phyloP scores from a whole-genome alignment of 1,140 invertebrate genomes.

The Muscidifurax raptorellus region DNA sequence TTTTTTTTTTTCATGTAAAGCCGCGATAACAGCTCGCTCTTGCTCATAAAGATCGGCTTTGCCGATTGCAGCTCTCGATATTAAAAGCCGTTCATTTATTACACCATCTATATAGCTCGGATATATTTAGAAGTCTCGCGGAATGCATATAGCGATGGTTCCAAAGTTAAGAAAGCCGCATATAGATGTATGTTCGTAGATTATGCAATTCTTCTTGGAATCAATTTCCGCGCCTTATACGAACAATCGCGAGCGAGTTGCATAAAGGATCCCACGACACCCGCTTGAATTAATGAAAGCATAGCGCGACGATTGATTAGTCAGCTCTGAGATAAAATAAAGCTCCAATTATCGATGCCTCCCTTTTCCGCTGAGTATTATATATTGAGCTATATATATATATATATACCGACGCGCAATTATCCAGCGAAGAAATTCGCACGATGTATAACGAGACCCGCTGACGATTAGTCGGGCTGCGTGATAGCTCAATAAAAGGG shows the following conservation, averaged over 20 bases:
- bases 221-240: background rate
- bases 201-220: background rate
- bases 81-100: background rate
- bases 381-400: background rate
- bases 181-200: background rate
- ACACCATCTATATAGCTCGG: background rate
- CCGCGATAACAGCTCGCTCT: background rate
- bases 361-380: background rate
- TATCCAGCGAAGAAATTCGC: conserved; percentile 10
- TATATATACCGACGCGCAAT: background rate
- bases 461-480: background rate
- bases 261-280: background rate
- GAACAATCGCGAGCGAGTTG: background rate
- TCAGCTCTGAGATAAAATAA: background rate
- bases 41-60: background rate
- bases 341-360: conserved; percentile 31
- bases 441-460: conserved; percentile 26
- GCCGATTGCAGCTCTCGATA: background rate
- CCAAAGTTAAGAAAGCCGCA: background rate
- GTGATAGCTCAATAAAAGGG: conserved; percentile 48
- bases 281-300: background rate
- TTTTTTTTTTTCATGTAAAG: background rate
- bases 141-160: background rate
- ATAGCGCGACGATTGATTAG: background rate
- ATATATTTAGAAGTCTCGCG: background rate